These are phyloP conservation scores for Dendrocopos noguchii DNA, from an alignment of 2,113 vertebrate species.

Conservation along the genomic window DNA sequence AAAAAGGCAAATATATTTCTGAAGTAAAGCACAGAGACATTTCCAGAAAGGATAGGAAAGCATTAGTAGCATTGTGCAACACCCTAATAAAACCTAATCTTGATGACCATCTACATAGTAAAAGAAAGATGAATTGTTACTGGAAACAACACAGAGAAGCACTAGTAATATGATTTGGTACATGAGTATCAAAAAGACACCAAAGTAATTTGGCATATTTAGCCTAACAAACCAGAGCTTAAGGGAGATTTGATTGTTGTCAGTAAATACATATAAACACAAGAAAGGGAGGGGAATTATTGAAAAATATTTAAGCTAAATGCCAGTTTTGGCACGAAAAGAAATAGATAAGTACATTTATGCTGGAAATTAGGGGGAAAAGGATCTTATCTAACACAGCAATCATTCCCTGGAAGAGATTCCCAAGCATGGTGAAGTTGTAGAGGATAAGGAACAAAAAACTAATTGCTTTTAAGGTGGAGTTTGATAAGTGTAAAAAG, in stretches of 20 bases:
- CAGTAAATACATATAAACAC: background rate
- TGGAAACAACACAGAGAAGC: background rate
- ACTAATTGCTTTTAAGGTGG: conserved; percentile 26
- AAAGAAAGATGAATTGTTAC: background rate
- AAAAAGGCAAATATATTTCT: conserved; percentile 8
- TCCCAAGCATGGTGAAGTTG: background rate
- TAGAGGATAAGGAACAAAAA: conserved; percentile 8
- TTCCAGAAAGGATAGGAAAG: conserved; percentile 1
- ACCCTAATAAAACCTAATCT: background rate
- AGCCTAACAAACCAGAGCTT: background rate
- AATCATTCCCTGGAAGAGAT: conserved; percentile 8
- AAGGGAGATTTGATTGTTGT: background rate
- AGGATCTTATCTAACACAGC: background rate
- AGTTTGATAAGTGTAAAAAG: conserved; percentile 11
- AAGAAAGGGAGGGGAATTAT: background rate
- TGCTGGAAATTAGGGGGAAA: conserved; percentile 1
- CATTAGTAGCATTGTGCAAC: background rate
- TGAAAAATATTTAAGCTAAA: background rate
- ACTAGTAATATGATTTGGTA: background rate
- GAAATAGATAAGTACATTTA: background rate
- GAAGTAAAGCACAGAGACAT: background rate
- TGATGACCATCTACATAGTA: background rate
- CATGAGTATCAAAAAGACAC: conserved; percentile 9
- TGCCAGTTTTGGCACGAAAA: background rate
- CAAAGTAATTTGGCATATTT: background rate